Evolutionary conservation across 2,113 vertebrate genomes (phyloP).

Genomic region (Hypocryptadius cinnamomeus): DNA sequence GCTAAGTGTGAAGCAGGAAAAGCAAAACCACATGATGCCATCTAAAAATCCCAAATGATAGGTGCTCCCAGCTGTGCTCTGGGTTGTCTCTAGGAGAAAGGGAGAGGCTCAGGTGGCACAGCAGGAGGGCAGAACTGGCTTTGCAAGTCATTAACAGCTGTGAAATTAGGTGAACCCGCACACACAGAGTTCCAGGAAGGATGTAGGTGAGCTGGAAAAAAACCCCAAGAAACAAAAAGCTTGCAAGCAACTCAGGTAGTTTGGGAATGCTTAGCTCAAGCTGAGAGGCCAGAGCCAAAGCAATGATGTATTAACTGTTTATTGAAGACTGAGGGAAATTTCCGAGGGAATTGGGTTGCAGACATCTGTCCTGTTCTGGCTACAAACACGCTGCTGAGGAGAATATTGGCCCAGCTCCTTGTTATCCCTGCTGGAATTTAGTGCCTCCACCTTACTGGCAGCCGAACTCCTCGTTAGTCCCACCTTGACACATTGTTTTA

Average conservation of each 20-base stretch:
- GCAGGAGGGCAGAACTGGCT: not conserved
- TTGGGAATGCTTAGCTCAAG: not conserved
- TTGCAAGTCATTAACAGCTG: not conserved
- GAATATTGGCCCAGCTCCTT: not conserved
- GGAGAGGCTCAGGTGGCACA: not conserved
- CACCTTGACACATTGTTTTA: not conserved
- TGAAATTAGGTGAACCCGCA: not conserved
- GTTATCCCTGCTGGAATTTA: not conserved
- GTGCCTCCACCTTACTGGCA: not conserved
- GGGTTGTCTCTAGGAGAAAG: not conserved
- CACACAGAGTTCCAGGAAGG: not conserved
- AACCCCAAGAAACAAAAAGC: not conserved
- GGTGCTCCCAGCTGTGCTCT: not conserved
- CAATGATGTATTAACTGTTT: not conserved
- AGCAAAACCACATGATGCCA: not conserved
- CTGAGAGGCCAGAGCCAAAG: not conserved
- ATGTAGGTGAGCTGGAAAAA: not conserved
- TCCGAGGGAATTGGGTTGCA: not conserved
- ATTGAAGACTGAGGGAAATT: not conserved
- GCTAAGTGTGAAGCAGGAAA: not conserved
- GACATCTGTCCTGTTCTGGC: not conserved
- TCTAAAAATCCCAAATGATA: not conserved
- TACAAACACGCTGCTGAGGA: not conserved
- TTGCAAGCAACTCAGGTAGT: not conserved
- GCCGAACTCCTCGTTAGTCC: not conserved